Conservation (phyloP, 2,888 invertebrate species). For the Willowsia nigromaculata region DNA sequence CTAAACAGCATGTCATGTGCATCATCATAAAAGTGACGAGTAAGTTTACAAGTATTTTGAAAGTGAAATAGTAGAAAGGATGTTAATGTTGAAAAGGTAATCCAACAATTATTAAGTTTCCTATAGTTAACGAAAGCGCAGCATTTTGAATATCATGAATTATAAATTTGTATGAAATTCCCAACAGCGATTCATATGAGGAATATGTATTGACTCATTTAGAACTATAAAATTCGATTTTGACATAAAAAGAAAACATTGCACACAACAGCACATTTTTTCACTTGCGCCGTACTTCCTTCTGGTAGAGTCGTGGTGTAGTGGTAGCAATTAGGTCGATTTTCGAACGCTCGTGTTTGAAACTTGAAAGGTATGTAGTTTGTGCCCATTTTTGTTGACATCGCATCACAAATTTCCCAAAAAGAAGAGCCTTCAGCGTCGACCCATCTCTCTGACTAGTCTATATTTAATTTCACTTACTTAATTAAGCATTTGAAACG, state of each 20-base stretch:
- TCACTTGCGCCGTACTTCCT: conserved; percentile 33
- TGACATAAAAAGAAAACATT: conserved; percentile 8
- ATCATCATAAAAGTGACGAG: conserved; percentile 25
- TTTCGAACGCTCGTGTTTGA: background rate
- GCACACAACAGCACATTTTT: background rate
- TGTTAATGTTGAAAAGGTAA: background rate
- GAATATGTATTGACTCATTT: background rate
- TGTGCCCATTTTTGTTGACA: conserved; percentile 39
- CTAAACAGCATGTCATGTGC: background rate
- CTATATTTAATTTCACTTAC: background rate
- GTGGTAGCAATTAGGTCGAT: background rate
- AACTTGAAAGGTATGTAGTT: background rate
- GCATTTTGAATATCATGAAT: background rate
- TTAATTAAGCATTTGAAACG: conserved; percentile 18
- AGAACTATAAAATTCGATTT: background rate
- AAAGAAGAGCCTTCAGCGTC: background rate
- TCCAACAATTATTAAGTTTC: background rate
- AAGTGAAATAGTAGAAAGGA: conserved; percentile 58
- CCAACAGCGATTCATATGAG: conserved; percentile 29
- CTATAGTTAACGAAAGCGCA: background rate
- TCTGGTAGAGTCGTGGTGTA: conserved; percentile 18
- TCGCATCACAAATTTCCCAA: background rate
- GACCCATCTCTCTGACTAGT: background rate
- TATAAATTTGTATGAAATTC: conserved; percentile 17
- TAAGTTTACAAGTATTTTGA: conserved; percentile 52